These are phyloP conservation scores for Drosophila sulfurigaster DNA, from an alignment of 1,140 invertebrate species.

Conservation along the genomic window DNA sequence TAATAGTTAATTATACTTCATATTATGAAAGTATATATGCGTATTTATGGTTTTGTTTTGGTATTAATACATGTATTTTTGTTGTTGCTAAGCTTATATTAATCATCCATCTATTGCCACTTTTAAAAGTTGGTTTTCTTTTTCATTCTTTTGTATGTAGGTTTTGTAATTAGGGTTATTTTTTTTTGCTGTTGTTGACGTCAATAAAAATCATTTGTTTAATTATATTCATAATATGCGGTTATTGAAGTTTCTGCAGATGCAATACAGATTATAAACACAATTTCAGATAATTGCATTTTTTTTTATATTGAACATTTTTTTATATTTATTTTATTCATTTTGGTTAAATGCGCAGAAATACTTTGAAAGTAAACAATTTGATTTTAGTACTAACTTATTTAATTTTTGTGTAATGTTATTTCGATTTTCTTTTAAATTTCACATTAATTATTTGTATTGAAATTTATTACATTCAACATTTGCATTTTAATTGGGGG, in stretches of 20 bases:
- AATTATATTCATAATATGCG: constrained; percentile 42
- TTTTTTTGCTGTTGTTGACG: constrained; percentile 32
- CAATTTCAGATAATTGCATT: constrained; percentile 40
- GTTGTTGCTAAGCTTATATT: constrained; percentile 64
- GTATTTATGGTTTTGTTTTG: constrained; percentile 42
- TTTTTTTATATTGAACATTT: constrained; percentile 54
- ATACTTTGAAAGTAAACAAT: constrained; percentile 81
- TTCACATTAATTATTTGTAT: constrained; percentile 55
- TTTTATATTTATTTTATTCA: constrained; percentile 33
- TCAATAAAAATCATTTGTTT: constrained; percentile 51
- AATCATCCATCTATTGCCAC: constrained; percentile 41
- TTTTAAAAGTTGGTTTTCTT: constrained; percentile 21
- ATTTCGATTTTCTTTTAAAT: constrained; percentile 41
- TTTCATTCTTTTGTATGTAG: constrained; percentile 20
- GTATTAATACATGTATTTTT: constrained; percentile 64
- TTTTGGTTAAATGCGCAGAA: constrained; percentile 83
- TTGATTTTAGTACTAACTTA: constrained; percentile 50
- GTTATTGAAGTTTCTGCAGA: constrained; percentile 22
- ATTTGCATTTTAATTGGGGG: constrained; percentile 50
- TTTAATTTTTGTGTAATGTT: constrained; percentile 43
- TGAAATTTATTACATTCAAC: constrained; percentile 61
- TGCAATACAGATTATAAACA: constrained; percentile 28
- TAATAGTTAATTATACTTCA: constrained; percentile 74
- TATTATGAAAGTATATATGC: constrained; percentile 68
- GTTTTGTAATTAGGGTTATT: constrained; percentile 13